Base-by-base conservation (phyloP, 1,140 invertebrate species). In the Tetragonula clypearis region DNA sequence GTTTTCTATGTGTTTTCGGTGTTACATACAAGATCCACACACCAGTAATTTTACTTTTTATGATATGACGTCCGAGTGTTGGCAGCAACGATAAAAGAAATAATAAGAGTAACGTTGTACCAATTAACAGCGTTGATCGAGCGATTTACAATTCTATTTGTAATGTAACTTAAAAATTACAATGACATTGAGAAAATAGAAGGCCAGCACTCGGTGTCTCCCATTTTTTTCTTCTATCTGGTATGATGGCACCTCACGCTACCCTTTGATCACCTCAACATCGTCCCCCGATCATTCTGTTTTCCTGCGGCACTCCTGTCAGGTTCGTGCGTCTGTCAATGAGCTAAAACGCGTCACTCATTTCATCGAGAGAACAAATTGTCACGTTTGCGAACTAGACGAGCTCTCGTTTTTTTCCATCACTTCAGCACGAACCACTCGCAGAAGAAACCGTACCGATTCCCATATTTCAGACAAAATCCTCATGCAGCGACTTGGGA, bases 231-330 rank as follows among this genome's bases (percentile, higher is more conserved):
- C 91, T 93, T 91, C 91, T 92, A 92, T 94, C 93, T 95, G 94
- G 94, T 95, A 95, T 95, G 94, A 95, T 95, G 94, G 94, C 94
- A 95, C 94, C 94, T 95, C 94, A 95, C 94, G 94, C 94, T 94
- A 90, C 87, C 86, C 71, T 79, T 60, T 76, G n/a, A 85, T 86
- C 80, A 82, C 83, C 86, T 86, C 69, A 77, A 90, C 78, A 87
- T 90, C 55, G 66, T 75, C 69, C 86, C 41, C 85, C 71, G 82
- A 88, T 88, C 86, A 91, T 85, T 75, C 75, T 79, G 76, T 82
- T 77, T n/a, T 77, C 87, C 92, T 60, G 87, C 91, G 81, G 90
- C 90, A 86, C 88, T 88, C 71, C 79, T 89, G 79, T 90, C 79
- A 85, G 88, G 88, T 90, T 90, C 85, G 88, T 90, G 88, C 88